phyloP scores from a whole-genome alignment of 2,113 vertebrate species.

The Sinocyclocheilus rhinocerous region DNA sequence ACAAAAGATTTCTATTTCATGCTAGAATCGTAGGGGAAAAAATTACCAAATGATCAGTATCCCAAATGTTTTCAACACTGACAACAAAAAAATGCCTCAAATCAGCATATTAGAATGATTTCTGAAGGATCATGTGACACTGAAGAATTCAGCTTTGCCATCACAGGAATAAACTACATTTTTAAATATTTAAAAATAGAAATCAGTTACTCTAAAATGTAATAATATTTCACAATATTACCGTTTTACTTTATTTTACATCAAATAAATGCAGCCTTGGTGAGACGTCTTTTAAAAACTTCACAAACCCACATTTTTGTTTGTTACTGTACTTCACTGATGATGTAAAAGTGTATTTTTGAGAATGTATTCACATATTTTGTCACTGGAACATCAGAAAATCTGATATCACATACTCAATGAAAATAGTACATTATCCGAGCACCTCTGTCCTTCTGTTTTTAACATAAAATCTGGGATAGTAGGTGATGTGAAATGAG shows the following conservation, averaged over 20 bases:
- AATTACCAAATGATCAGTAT: not conserved
- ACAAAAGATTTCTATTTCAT: not conserved
- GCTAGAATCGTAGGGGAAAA: not conserved
- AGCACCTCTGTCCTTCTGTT: conserved; percentile 6
- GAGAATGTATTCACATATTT: not conserved
- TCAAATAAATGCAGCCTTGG: not conserved
- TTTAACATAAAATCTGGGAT: not conserved
- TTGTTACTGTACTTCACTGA: not conserved
- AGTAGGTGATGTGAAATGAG: not conserved
- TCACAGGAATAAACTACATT: too few relatives aligned
- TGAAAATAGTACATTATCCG: not conserved
- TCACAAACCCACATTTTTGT: not conserved
- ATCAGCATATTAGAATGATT: not conserved
- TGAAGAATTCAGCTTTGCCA: not conserved
- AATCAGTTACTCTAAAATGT: too few relatives aligned
- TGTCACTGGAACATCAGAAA: not conserved
- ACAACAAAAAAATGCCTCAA: not conserved
- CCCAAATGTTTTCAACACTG: not conserved
- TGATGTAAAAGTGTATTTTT: not conserved
- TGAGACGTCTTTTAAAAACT: not conserved
- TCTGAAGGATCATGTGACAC: not conserved
- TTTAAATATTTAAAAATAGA: too few relatives aligned
- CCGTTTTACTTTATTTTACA: not conserved
- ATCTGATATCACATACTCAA: not conserved
- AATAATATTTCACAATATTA: too few relatives aligned